A percentile compares a stretch with the other conserved stretches of the same genome.
Conservation (phyloP, 1,140 invertebrate genomes). For the Trinorchestia longiramus region DNA sequence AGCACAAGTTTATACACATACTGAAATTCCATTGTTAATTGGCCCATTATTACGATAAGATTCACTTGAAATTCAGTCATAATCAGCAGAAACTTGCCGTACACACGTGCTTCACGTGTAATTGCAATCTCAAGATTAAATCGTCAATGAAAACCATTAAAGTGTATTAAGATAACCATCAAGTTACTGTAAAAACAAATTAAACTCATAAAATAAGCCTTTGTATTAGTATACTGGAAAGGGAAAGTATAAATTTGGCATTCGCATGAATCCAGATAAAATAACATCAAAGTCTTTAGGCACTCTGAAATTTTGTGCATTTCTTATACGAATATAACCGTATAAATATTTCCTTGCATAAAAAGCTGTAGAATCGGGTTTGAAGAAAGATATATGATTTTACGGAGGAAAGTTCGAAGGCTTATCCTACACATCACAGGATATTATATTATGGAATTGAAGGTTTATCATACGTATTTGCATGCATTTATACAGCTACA, state of each 20-base stretch:
- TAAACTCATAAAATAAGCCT: no score
- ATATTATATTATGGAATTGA: background rate
- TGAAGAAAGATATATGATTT: background rate
- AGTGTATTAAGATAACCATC: no score
- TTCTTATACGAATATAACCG: background rate
- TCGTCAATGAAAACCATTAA: no score
- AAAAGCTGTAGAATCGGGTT: background rate
- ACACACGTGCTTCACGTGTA: no score
- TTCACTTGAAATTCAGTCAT: no score
- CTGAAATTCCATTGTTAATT: no score
- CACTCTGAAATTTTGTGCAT: background rate
- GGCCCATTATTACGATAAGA: no score
- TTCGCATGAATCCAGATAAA: background rate
- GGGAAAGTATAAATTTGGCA: background rate
- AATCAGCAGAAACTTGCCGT: no score
- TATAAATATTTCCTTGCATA: background rate
- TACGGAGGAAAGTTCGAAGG: background rate
- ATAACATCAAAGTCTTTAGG: background rate
- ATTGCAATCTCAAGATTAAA: no score
- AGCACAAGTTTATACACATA: no score
- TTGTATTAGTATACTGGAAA: no score
- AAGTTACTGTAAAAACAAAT: no score
- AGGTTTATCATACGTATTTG: background rate
- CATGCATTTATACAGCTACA: background rate
- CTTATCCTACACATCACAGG: background rate